phyloP scores from a whole-genome alignment of 2,888 invertebrate genomes.

The Microctonus aethiopoides region DNA sequence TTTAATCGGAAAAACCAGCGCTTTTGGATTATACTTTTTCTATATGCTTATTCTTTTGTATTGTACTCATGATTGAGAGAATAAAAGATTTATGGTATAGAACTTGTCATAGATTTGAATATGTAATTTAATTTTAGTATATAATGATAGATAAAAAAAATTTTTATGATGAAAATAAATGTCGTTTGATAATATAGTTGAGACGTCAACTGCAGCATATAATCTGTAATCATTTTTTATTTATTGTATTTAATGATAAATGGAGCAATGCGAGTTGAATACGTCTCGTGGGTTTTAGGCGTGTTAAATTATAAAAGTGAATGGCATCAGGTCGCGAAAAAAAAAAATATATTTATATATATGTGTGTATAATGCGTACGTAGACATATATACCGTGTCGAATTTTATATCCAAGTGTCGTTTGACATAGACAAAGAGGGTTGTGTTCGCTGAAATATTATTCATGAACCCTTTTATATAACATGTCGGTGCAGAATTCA shows the following conservation, averaged over 20 bases:
- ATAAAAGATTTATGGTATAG: no score
- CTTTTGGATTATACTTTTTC: no score
- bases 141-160: not conserved
- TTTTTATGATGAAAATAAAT: not conserved
- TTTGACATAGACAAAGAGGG: constrained; percentile 18
- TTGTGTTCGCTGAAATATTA: not conserved
- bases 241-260: constrained; percentile 18
- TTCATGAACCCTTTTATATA: constrained; percentile 10
- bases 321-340: not conserved
- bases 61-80: no score
- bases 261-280: not conserved
- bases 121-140: not conserved
- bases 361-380: not conserved
- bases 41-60: no score
- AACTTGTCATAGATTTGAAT: no score
- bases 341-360: not conserved
- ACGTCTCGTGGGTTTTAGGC: not conserved
- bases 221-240: not conserved
- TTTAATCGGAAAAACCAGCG: not conserved
- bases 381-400: not conserved
- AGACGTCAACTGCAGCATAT: no score
- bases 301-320: not conserved
- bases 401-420: not conserved
- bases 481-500: not conserved
- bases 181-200: no score